These are phyloP conservation scores for Diaphora mendica DNA, from an alignment of 2,888 invertebrate species.

Conservation along the genomic window DNA sequence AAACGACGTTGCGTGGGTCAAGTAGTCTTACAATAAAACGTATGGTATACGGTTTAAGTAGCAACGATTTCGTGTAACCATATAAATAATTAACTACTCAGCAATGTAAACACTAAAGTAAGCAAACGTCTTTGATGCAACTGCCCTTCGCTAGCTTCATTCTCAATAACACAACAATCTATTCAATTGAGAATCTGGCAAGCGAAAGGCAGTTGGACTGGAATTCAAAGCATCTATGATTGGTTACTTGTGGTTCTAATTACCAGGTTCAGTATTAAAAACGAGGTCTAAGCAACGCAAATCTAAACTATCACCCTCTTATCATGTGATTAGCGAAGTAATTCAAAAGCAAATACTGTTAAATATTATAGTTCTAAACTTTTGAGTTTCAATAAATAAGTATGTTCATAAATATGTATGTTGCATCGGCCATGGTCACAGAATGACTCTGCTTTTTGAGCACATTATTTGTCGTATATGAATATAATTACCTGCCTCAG, in stretches of 20 bases:
- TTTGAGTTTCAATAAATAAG: too few species aligned
- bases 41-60: too few species aligned
- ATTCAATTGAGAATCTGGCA: slow-evolving; percentile 5
- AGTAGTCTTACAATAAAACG: too few species aligned
- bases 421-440: neutral
- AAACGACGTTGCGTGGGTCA: too few species aligned
- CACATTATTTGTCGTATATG: neutral
- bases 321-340: neutral
- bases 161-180: neutral
- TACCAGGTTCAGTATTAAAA: neutral
- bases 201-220: slow-evolving; percentile 6
- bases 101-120: neutral
- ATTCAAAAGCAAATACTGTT: neutral
- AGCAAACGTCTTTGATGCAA: neutral
- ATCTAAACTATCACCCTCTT: neutral
- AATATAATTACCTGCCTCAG: too few species aligned
- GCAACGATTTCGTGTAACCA: neutral
- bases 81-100: neutral
- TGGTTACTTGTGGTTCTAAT: neutral
- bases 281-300: neutral
- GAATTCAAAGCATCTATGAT: slow-evolving; percentile 10
- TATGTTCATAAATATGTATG: neutral
- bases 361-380: neutral
- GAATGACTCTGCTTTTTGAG: neutral
- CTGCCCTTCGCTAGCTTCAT: neutral